Base-by-base conservation (phyloP, 2,888 invertebrate genomes). In the Nomada lathburiana region DNA sequence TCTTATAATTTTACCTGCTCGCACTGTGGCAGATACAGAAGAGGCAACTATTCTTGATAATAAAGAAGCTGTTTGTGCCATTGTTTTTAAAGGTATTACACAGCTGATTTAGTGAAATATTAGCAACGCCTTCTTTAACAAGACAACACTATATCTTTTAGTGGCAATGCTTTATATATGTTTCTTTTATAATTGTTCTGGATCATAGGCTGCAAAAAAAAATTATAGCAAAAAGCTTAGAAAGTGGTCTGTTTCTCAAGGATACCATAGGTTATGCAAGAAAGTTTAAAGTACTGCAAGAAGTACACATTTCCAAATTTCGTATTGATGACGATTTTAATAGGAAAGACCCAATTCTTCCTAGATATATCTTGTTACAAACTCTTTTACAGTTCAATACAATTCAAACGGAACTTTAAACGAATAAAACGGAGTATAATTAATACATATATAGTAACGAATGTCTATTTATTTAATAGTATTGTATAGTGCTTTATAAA, bases 1-100 rank as follows among this genome's bases (percentile, higher is more conserved):
- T 86, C 98, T 95, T 67, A 99, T 98, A 80, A 99, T 98, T 94
- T 96, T 96, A 0, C 98, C 98, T 84, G 98, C 98, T 90, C 97
- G 95, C 88, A 96, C 95, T 0, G 98, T 97, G 44, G 97, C 97
- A 60, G 96, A 96, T 42, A 97, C 96, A 44, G 98, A 97, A 18
- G 97, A 96, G 55, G 97, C 97, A 70, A 98, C 94, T 76, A 98
- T 92, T 82, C 96, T 95, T 85, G 97, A 95, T 88, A 98, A 94
- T 79, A 97, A 93, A 62, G 97, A 96, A 80, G 94, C 91, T 92
- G 94, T 95, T 89, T 96, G 94, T 79, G 96, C 95, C 96, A 97
- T 97, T 86, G 86, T 89, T 29, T 18, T 59, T 23, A 10, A 26
- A 55, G 20, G 10, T 3, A 55, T 53, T 53, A 29, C 29, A 44